These are phyloP conservation scores for Sarcophaga variegata DNA, from an alignment of 2,888 invertebrate genomes.

Conservation along the genomic window DNA sequence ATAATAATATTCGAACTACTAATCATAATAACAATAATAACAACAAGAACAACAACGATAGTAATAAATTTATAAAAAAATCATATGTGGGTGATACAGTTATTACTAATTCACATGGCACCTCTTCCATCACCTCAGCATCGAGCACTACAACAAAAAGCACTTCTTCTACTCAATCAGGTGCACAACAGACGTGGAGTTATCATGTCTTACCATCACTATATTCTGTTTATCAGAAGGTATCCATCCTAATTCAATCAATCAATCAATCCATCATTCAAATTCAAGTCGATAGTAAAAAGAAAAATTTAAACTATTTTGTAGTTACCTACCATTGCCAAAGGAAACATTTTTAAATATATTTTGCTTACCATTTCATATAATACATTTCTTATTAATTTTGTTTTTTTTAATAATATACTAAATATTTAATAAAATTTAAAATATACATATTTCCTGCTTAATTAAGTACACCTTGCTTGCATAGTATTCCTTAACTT, in stretches of 20 bases:
- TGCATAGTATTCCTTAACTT: too few relatives aligned
- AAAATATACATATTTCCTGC: too few relatives aligned
- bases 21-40: slow-evolving; percentile 67
- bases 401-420: neutral
- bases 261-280: neutral
- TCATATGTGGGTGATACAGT: slow-evolving; percentile 78
- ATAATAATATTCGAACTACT: slow-evolving; percentile 56
- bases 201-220: slow-evolving; percentile 92
- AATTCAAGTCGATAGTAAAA: neutral
- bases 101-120: slow-evolving; percentile 68
- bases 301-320: slow-evolving; percentile 3
- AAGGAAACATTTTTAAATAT: slow-evolving; percentile 26
- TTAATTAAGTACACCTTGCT: too few relatives aligned
- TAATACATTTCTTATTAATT: neutral
- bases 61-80: slow-evolving; percentile 70
- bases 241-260: slow-evolving; percentile 77
- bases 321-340: slow-evolving; percentile 24
- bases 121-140: slow-evolving; percentile 70
- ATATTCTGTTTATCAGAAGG: slow-evolving; percentile 93
- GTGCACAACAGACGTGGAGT: slow-evolving; percentile 87
- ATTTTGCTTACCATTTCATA: slow-evolving; percentile 50
- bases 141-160: slow-evolving; percentile 73
- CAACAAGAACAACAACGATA: slow-evolving; percentile 69
- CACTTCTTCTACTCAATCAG: slow-evolving; percentile 78
- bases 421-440: neutral